Evolutionary conservation across 2,113 vertebrate species (phyloP).

Genomic region (Petromus typicus): DNA sequence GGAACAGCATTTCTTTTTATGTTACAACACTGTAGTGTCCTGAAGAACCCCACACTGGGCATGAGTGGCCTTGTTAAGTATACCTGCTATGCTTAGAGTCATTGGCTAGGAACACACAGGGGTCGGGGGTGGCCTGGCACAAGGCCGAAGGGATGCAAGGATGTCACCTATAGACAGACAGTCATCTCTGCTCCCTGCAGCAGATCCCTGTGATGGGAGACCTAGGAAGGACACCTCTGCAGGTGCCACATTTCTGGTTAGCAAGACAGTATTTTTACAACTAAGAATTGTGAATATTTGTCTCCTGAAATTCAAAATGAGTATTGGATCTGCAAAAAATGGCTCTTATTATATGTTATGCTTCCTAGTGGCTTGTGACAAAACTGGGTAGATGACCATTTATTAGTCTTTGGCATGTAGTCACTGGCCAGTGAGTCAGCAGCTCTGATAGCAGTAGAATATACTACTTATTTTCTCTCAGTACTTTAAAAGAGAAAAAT

Average conservation of each 20-base stretch:
- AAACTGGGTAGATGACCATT: background rate
- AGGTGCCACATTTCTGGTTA: no score
- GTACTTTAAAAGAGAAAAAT: background rate
- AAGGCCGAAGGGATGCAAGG: background rate
- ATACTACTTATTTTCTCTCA: background rate
- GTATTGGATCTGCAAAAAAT: background rate
- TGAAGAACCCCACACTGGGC: background rate
- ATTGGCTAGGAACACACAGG: background rate
- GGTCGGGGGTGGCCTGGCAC: rapidly evolving
- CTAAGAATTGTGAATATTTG: background rate
- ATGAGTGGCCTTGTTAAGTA: background rate
- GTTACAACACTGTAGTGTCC: background rate
- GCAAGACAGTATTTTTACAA: background rate
- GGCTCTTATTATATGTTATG: background rate
- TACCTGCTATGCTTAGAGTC: background rate
- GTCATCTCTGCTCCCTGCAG: background rate
- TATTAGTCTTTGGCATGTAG: background rate
- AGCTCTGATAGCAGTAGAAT: background rate
- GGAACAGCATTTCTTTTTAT: background rate
- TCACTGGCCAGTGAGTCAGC: background rate
- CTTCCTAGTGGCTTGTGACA: background rate
- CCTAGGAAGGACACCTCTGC: background rate
- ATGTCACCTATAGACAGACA: background rate
- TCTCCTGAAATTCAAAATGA: background rate
- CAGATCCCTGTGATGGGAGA: background rate